Percentiles rank a stretch among this genome's conserved stretches.
phyloP scores from a whole-genome alignment of 2,888 invertebrate genomes.

The Mythimna lalbum region DNA sequence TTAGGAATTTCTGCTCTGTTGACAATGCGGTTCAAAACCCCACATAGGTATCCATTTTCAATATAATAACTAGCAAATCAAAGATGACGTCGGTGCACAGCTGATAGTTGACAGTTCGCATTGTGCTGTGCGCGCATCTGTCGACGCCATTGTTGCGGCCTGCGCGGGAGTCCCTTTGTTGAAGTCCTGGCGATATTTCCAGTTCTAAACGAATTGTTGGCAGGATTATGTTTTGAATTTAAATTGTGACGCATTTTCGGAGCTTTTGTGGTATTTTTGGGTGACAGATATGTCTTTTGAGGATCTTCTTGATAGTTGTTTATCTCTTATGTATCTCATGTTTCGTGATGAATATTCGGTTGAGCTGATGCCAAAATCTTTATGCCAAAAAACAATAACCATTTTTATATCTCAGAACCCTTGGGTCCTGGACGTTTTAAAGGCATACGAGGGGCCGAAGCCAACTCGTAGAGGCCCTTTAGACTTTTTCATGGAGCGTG shows the following conservation, averaged over 20 bases:
- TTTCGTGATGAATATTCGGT: too few species aligned
- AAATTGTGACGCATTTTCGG: conserved; percentile 17
- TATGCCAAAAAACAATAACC: too few species aligned
- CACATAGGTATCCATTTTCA: conserved; percentile 51
- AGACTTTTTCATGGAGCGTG: too few species aligned
- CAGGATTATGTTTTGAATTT: conserved; percentile 42
- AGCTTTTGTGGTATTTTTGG: conserved; percentile 11
- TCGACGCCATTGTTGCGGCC: conserved; percentile 63
- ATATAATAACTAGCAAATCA: conserved; percentile 47
- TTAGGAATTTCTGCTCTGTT: conserved; percentile 8
- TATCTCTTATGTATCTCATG: background rate
- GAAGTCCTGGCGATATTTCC: conserved; percentile 43
- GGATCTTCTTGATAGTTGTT: conserved; percentile 9
- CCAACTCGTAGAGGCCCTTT: too few species aligned
- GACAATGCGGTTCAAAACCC: conserved; percentile 35
- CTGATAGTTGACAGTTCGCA: conserved; percentile 69
- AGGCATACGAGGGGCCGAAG: too few species aligned
- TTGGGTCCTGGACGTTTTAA: too few species aligned
- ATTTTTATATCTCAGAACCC: too few species aligned
- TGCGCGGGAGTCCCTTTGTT: conserved; percentile 64
- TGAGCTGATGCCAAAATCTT: background rate
- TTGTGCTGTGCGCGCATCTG: conserved; percentile 71
- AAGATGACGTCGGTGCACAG: conserved; percentile 67
- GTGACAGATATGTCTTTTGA: background rate
- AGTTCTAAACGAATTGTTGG: conserved; percentile 49